These are phyloP conservation scores for Drosophila teissieri DNA, from an alignment of 1,140 invertebrate genomes.

Conservation along the genomic window DNA sequence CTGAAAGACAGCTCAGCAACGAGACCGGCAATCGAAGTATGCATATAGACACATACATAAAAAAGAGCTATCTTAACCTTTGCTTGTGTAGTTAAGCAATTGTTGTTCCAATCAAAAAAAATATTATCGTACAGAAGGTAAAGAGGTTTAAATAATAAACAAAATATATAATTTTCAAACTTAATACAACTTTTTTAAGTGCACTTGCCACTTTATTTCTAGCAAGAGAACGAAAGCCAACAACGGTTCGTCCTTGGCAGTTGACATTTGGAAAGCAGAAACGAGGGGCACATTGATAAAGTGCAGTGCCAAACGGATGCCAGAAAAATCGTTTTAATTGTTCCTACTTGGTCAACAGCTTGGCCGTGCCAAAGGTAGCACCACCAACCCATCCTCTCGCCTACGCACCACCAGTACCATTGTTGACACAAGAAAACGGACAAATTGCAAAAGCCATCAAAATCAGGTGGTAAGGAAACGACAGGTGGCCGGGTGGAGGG, in stretches of 20 bases:
- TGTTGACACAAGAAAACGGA: constrained; percentile 55
- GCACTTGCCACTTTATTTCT: constrained; percentile 22
- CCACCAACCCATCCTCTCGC: constrained; percentile 3
- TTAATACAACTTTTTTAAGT: not conserved
- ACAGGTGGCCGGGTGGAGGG: not conserved
- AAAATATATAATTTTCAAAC: no score
- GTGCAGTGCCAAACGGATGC: constrained; percentile 24
- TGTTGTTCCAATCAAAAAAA: no score
- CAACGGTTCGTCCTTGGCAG: constrained; percentile 53
- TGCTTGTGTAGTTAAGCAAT: not conserved
- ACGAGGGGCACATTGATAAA: constrained; percentile 18
- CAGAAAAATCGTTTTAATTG: constrained; percentile 66
- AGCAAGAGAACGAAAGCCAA: constrained; percentile 21
- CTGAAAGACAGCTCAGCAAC: constrained; percentile 12
- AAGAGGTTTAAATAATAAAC: no score
- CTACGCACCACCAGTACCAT: constrained; percentile 24
- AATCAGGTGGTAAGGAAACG: constrained; percentile 1
- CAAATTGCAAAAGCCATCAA: constrained; percentile 44
- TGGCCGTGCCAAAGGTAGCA: constrained; percentile 23
- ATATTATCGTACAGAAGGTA: no score
- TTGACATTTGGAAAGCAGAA: constrained; percentile 54
- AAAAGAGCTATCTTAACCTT: not conserved
- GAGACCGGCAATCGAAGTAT: constrained; percentile 23
- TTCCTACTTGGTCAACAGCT: constrained; percentile 58
- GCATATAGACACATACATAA: constrained; percentile 11